A percentile compares a stretch with the other conserved stretches of the same genome.
These are phyloP conservation scores for Psylliodes chrysocephalus DNA, from an alignment of 2,888 invertebrate genomes.

Conservation along the genomic window DNA sequence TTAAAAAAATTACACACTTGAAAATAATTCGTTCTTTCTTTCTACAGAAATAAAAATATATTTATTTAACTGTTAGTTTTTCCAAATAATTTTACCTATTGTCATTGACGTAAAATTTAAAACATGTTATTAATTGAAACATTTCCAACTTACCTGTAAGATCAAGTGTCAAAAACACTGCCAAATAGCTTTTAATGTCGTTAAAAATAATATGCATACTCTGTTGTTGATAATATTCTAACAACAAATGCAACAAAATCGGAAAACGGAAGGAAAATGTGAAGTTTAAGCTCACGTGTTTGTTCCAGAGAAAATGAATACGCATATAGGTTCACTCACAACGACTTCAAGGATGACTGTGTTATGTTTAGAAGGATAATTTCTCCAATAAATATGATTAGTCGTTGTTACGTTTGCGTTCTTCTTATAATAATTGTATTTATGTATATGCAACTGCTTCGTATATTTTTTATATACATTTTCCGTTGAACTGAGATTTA, in stretches of 20 bases:
- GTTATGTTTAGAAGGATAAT: conserved; percentile 3
- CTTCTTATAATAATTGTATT: not conserved
- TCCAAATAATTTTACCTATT: no score
- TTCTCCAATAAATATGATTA: not conserved
- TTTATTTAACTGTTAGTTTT: no score
- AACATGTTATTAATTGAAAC: no score
- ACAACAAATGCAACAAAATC: not conserved
- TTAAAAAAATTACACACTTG: no score
- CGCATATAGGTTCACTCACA: not conserved
- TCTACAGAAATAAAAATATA: no score
- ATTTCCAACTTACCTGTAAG: conserved; percentile 5
- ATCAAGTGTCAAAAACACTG: not conserved
- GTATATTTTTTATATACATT: no score
- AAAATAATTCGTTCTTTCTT: no score
- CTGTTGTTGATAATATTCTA: not conserved
- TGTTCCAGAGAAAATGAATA: not conserved
- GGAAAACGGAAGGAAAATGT: not conserved
- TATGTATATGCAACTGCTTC: no score
- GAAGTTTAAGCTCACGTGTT: not conserved
- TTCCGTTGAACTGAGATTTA: no score
- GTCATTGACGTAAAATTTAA: no score
- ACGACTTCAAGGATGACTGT: conserved; percentile 8
- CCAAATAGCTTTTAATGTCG: not conserved
- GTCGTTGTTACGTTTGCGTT: conserved; percentile 6
- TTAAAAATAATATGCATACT: not conserved